Base-by-base conservation (phyloP, 2,797 vertebrate genomes). In the Etheostoma perlongum region DNA sequence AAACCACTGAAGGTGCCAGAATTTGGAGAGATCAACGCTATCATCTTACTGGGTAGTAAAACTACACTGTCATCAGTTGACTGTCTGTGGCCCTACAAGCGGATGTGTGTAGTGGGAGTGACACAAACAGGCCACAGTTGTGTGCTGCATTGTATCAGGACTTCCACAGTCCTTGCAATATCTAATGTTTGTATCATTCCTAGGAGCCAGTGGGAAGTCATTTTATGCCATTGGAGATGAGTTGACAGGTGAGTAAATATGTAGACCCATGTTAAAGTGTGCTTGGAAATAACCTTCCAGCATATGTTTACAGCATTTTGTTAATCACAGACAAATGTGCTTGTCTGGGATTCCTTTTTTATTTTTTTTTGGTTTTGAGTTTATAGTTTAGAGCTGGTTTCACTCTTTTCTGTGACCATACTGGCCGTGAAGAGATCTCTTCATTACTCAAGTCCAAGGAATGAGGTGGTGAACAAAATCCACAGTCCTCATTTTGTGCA, bases 1-100 rank as follows among this genome's bases (percentile, higher is more conserved):
- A 85, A 95, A 21, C 87, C 95, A 4, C 74, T 99, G 47, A 83
- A 86, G 30, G 68, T 96, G 88, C 93, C 95, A 2, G 69, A 87
- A 40, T 97, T 95, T 0, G 97, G 98, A 78, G 93, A 95, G 40
- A 96, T 99, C 60, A 88, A 74, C 21, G 85, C 95, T 8, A 95
- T 96, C 5, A 51, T 95, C 63, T 94, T 98, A 44, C 90, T 95
- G 69, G 97, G 98, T 97, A 90, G 58, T 60, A 57, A 65, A 78
- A 36, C 54, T 15, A 15, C 18, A 27, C 14, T 70, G 53, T 71
- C 57, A 65, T 78, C 51, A 44, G 57, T 13, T 65, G 21, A 69
- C 48, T 68, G 68, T 62, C 47, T 76, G 19, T 64, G 14, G 58
- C 25, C 4, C 21, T 30, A 36, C 10, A 48, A 67, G 59, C 54